Percentiles rank a stretch among this genome's conserved stretches.
Evolutionary conservation across 1,140 invertebrate species (phyloP).

Genomic region (Berghia stephanieae): DNA sequence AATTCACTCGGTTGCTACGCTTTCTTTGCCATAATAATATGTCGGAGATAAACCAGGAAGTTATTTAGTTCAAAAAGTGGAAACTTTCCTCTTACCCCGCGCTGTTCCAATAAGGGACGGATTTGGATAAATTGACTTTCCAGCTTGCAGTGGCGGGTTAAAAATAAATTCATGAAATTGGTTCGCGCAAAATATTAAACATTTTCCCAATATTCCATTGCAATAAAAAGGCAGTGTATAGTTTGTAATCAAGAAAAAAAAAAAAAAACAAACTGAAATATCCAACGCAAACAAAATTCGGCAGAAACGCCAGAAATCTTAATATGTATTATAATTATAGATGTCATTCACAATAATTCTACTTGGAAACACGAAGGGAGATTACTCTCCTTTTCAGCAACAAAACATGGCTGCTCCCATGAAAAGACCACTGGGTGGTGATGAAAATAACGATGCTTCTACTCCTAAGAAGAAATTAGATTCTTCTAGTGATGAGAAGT

Average conservation of each 20-base stretch:
- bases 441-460: not conserved
- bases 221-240: too few species aligned
- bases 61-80: not conserved
- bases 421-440: not conserved
- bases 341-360: not conserved
- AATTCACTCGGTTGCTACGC: too few species aligned
- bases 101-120: too few species aligned
- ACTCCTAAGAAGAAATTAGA: not conserved
- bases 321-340: slow-evolving; percentile 30
- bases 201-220: too few species aligned
- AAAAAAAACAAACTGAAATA: too few species aligned
- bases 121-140: too few species aligned
- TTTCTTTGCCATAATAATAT: not conserved
- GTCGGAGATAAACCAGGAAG: not conserved
- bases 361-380: not conserved
- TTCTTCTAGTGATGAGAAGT: slow-evolving; percentile 11
- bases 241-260: too few species aligned
- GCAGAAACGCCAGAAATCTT: slow-evolving; percentile 58
- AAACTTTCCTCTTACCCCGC: too few species aligned
- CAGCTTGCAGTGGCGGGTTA: too few species aligned
- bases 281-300: slow-evolving; percentile 70
- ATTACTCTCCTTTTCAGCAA: not conserved
- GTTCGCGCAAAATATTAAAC: too few species aligned
- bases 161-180: too few species aligned
- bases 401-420: not conserved